Conservation (phyloP, 92 coral and sea anemone genomes). For the Porites lobata region DNA sequence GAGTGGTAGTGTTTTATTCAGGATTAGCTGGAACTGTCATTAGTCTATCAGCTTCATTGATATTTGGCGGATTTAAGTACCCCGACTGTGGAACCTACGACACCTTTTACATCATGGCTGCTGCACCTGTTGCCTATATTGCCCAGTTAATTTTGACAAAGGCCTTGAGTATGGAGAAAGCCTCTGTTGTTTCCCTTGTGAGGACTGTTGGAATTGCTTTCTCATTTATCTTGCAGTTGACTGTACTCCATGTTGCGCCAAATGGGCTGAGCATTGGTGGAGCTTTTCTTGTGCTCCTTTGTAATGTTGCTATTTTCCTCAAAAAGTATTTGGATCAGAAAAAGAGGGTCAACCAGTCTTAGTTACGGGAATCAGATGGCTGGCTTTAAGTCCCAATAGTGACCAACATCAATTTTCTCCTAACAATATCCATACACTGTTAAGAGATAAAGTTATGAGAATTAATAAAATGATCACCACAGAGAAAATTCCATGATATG, state of each 20-base stretch:
- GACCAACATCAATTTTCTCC: too few species aligned
- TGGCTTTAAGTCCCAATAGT: too few species aligned
- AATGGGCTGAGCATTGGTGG: conserved; percentile 65
- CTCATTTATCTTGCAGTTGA: conserved; percentile 63
- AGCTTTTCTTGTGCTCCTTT: conserved; percentile 62
- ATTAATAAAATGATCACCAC: too few species aligned
- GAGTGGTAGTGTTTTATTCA: conserved; percentile 62
- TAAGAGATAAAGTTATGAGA: too few species aligned
- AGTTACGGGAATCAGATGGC: neutral
- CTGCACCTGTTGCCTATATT: conserved; percentile 30
- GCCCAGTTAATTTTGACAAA: conserved; percentile 62
- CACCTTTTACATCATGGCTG: conserved; percentile 9
- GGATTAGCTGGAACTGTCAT: conserved; percentile 45
- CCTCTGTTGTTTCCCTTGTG: conserved; percentile 63
- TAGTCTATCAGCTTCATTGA: conserved; percentile 8
- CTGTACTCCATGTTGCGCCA: conserved; percentile 38
- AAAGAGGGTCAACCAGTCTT: neutral
- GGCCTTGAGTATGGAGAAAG: conserved; percentile 67
- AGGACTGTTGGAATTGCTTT: conserved; percentile 71
- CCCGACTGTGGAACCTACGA: conserved; percentile 47
- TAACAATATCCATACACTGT: too few species aligned
- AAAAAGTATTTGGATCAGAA: conserved; percentile 29
- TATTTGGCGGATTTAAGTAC: conserved; percentile 22
- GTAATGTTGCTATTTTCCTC: conserved; percentile 64
- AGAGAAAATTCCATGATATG: too few species aligned